A percentile compares a stretch with the other conserved stretches of the same genome.
These are phyloP conservation scores for Pyrrhopygopsis socrates DNA, from an alignment of 2,888 invertebrate genomes.

Conservation along the genomic window DNA sequence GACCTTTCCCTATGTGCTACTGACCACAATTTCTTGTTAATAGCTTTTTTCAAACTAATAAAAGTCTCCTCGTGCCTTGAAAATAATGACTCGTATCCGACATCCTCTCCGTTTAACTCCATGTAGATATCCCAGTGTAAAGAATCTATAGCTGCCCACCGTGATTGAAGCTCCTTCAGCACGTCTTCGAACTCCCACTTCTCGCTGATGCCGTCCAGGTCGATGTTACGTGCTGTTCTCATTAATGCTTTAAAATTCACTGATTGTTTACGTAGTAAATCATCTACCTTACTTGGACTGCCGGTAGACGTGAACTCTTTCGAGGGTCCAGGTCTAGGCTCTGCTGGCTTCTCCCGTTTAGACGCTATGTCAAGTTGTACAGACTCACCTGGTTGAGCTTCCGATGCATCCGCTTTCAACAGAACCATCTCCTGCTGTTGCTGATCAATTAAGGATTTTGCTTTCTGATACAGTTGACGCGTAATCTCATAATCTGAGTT, in stretches of 20 bases:
- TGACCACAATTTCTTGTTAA: constrained; percentile 18
- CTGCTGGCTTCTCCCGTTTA: neutral
- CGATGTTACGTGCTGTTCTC: no score
- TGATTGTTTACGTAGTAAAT: neutral
- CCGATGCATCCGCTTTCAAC: neutral
- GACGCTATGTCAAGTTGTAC: neutral
- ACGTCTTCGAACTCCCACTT: neutral
- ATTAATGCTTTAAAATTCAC: neutral
- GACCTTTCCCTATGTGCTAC: neutral
- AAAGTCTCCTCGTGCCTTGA: neutral
- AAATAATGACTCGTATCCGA: neutral
- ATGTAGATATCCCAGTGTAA: neutral
- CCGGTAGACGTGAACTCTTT: neutral
- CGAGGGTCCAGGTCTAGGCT: neutral
- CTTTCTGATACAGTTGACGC: neutral
- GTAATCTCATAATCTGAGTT: neutral
- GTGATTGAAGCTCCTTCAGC: neutral
- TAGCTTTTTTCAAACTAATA: neutral
- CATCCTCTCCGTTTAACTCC: neutral
- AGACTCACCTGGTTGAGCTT: neutral
- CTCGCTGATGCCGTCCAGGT: neutral
- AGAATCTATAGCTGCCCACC: neutral
- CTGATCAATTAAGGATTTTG: no score
- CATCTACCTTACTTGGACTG: neutral
- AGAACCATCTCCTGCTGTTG: neutral